Percentiles rank a stretch among this genome's conserved stretches.
Conservation (phyloP, 2,888 invertebrate genomes). For the Himalopsyche kuldschensis region DNA sequence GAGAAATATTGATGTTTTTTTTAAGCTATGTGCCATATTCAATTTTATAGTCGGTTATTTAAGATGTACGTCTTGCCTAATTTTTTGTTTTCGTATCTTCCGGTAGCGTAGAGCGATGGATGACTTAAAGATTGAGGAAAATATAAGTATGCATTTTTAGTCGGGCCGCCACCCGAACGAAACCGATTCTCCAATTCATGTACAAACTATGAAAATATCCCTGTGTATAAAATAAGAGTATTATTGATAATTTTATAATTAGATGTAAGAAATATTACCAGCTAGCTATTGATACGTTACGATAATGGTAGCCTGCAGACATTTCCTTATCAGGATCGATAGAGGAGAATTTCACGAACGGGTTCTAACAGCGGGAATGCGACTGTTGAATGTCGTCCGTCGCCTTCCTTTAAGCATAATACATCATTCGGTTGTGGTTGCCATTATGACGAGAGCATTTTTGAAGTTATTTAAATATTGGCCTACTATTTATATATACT, state of each 20-base stretch:
- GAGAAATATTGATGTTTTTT: background rate
- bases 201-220: background rate
- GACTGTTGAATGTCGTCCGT: background rate
- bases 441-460: background rate
- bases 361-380: background rate
- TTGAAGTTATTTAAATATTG: background rate
- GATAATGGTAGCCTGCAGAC: background rate
- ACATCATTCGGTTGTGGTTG: slow-evolving; percentile 17
- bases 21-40: background rate
- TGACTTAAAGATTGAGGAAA: background rate
- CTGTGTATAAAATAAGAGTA: slow-evolving; percentile 5
- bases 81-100: background rate
- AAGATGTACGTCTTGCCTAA: background rate
- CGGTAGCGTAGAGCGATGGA: background rate
- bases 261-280: slow-evolving; percentile 20
- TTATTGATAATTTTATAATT: slow-evolving; percentile 12
- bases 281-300: slow-evolving; percentile 5
- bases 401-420: background rate
- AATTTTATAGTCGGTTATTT: background rate
- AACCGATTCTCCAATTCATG: background rate
- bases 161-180: background rate
- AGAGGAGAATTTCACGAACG: background rate
- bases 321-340: background rate
- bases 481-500: background rate
- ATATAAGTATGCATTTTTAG: background rate